phyloP scores from a whole-genome alignment of 2,888 invertebrate species.

The Trichogramma evanescens region DNA sequence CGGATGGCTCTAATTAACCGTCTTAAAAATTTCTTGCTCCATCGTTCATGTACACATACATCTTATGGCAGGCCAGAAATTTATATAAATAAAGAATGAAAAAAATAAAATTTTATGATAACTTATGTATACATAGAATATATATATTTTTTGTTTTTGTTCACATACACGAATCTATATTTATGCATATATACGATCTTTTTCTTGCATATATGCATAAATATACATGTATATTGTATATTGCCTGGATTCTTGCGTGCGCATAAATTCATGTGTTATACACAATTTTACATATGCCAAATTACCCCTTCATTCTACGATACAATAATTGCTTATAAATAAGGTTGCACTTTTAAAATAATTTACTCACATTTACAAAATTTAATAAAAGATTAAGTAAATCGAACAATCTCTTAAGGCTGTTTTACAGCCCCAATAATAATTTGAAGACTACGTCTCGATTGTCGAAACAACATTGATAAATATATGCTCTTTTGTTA shows the following conservation, averaged over 20 bases:
- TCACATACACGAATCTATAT: not conserved
- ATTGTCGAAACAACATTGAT: not conserved
- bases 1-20: too few species aligned
- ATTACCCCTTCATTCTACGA: not conserved
- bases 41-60: constrained; percentile 26
- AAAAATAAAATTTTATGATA: not conserved
- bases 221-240: too few species aligned
- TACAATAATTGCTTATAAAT: constrained; percentile 22
- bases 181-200: too few species aligned
- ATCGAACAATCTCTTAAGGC: constrained; percentile 35
- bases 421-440: constrained; percentile 5
- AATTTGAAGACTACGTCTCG: not conserved
- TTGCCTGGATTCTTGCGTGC: too few species aligned
- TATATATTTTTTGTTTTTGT: not conserved
- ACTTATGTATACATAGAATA: not conserved
- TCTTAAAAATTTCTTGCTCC: too few species aligned
- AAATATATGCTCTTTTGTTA: not conserved
- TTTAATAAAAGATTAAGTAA: constrained; percentile 37
- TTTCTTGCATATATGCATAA: too few species aligned
- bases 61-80: constrained; percentile 40
- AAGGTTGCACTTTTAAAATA: constrained; percentile 19
- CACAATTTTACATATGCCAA: too few species aligned
- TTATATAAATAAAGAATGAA: constrained; percentile 28
- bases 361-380: not conserved
- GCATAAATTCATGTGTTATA: too few species aligned